phyloP scores from a whole-genome alignment of 2,888 invertebrate genomes.

The Spisula solida region DNA sequence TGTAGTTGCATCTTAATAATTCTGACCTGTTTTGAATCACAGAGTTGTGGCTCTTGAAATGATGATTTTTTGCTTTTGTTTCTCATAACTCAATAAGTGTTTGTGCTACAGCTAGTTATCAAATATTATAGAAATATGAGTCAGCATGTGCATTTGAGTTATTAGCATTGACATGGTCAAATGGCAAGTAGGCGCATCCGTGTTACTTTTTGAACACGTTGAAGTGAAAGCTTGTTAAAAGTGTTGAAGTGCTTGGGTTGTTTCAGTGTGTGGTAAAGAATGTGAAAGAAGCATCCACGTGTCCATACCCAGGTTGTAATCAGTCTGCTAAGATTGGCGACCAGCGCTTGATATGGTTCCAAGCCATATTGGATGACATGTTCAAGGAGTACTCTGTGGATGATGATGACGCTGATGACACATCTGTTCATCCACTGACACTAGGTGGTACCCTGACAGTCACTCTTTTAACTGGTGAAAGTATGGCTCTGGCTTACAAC shows the following conservation, averaged over 20 bases:
- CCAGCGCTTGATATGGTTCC: constrained; percentile 55
- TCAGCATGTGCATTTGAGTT: no score
- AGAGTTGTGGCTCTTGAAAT: no score
- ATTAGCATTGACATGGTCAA: no score
- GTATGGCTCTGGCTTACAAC: constrained; percentile 60
- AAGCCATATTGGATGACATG: constrained; percentile 70
- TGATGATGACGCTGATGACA: constrained; percentile 56
- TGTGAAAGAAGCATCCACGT: constrained; percentile 59
- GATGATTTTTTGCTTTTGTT: no score
- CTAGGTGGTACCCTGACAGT: constrained; percentile 61
- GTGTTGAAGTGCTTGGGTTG: neutral
- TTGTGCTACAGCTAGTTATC: no score
- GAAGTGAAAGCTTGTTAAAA: no score
- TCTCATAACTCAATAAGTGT: no score
- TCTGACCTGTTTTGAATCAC: no score
- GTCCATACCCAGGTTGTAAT: constrained; percentile 70
- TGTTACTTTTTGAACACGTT: no score
- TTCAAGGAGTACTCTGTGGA: constrained; percentile 70
- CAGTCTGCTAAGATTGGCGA: constrained; percentile 38
- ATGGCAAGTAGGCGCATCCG: no score
- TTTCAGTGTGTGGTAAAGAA: constrained; percentile 68
- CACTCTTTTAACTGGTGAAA: constrained; percentile 74
- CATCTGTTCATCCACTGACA: constrained; percentile 45
- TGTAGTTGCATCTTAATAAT: no score
- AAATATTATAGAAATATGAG: no score